Evolutionary conservation across 2,888 invertebrate genomes (phyloP).

Genomic region (Agelastica alni): DNA sequence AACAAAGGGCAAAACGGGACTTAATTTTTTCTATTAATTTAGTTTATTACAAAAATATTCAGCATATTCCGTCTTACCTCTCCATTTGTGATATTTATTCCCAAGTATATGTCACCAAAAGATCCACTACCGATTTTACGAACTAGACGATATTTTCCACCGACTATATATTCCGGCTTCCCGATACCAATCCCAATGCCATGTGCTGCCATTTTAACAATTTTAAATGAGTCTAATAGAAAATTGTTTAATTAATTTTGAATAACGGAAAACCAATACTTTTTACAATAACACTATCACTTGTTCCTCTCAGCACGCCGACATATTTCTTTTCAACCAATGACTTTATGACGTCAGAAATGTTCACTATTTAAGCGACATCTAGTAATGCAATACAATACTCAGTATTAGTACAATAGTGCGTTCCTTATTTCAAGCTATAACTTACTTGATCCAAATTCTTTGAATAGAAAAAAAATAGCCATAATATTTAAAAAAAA

Average conservation of each 20-base stretch:
- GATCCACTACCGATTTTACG: conserved; percentile 99
- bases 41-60: not conserved
- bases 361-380: conserved; percentile 16
- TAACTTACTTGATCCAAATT: no score
- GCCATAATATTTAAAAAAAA: no score
- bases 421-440: no score
- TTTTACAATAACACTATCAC: conserved; percentile 58
- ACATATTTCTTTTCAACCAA: conserved; percentile 60
- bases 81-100: conserved; percentile 87
- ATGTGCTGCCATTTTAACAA: conserved; percentile 54
- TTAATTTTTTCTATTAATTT: not conserved
- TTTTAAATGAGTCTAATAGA: conserved; percentile 51
- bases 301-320: conserved; percentile 61
- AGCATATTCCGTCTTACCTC: conserved; percentile 65
- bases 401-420: no score
- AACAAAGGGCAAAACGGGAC: conserved; percentile 31
- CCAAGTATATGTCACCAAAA: conserved; percentile 98
- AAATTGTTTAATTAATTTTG: conserved; percentile 54
- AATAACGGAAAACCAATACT: conserved; percentile 53
- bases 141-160: conserved; percentile 91
- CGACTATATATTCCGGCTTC: conserved; percentile 80
- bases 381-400: no score
- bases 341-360: conserved; percentile 51
- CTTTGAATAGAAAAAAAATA: no score
- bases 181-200: conserved; percentile 40